A percentile compares a stretch with the other conserved stretches of the same genome.
These are phyloP conservation scores for Aviceda subcristata DNA, from an alignment of 2,113 vertebrate genomes.

Conservation along the genomic window DNA sequence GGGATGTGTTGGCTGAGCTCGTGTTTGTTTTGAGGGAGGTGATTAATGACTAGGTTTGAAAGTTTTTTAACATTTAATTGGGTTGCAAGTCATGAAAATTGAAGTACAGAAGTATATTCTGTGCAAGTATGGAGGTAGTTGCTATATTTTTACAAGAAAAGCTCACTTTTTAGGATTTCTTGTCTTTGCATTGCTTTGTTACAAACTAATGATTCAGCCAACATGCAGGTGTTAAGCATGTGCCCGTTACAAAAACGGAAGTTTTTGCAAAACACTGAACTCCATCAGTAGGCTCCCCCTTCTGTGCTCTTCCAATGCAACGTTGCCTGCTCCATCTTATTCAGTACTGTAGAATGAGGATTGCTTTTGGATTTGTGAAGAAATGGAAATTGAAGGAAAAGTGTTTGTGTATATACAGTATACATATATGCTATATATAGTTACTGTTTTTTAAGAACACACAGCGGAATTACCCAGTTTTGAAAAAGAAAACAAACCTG, in stretches of 20 bases:
- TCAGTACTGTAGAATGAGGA: not conserved
- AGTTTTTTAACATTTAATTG: not conserved
- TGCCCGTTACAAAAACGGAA: not conserved
- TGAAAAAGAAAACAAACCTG: slow-evolving; percentile 74
- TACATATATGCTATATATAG: not conserved
- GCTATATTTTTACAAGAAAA: not conserved
- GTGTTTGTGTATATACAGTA: not conserved
- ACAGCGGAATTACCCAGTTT: slow-evolving; percentile 75
- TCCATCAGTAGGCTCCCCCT: not conserved
- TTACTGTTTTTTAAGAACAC: slow-evolving; percentile 58
- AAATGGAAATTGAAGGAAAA: not conserved
- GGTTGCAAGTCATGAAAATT: not conserved
- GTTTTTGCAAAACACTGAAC: not conserved
- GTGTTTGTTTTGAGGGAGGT: not conserved
- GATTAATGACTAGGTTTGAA: not conserved
- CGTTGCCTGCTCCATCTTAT: not conserved
- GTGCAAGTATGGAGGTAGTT: not conserved
- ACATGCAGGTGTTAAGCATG: not conserved
- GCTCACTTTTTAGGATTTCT: not conserved
- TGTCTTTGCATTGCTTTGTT: not conserved
- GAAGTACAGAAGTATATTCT: not conserved
- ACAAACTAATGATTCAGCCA: not conserved
- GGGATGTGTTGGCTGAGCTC: not conserved
- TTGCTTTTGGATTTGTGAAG: not conserved
- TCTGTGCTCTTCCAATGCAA: not conserved